A percentile compares a stretch with the other conserved stretches of the same genome.
Conservation (phyloP, 2,888 invertebrate genomes). For the Apamea sordens region DNA sequence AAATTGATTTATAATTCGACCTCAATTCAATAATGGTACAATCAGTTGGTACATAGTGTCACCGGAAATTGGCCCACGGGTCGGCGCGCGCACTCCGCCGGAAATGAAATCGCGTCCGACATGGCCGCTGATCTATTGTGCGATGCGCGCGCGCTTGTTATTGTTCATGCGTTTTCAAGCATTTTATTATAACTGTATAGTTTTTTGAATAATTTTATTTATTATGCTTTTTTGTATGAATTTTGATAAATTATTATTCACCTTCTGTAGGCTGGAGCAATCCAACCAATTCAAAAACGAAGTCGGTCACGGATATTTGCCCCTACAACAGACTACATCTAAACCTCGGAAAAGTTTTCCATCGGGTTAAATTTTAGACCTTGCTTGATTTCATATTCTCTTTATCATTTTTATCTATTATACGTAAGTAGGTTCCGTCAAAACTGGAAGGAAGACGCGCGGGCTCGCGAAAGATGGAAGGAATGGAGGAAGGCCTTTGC, state of each 20-base stretch:
- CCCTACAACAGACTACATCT: neutral
- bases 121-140: slow-evolving; percentile 85
- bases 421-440: too few species aligned
- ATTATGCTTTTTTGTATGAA: neutral
- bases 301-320: neutral
- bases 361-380: neutral
- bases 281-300: neutral
- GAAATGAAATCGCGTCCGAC: slow-evolving; percentile 89
- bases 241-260: neutral
- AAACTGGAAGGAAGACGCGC: too few species aligned
- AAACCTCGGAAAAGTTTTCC: neutral
- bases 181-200: slow-evolving; percentile 49
- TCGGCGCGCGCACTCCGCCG: slow-evolving; percentile 85
- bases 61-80: slow-evolving; percentile 86
- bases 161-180: slow-evolving; percentile 61
- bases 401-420: neutral
- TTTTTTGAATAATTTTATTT: slow-evolving; percentile 15
- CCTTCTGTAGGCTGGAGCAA: too few species aligned
- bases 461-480: too few species aligned
- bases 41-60: slow-evolving; percentile 73
- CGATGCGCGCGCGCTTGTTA: slow-evolving; percentile 70
- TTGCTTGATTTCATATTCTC: neutral
- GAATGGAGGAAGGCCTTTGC: too few species aligned
- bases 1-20: slow-evolving; percentile 66
- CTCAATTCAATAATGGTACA: slow-evolving; percentile 71